phyloP scores from a whole-genome alignment of 2,888 invertebrate genomes.

The Epicampocera succincta region DNA sequence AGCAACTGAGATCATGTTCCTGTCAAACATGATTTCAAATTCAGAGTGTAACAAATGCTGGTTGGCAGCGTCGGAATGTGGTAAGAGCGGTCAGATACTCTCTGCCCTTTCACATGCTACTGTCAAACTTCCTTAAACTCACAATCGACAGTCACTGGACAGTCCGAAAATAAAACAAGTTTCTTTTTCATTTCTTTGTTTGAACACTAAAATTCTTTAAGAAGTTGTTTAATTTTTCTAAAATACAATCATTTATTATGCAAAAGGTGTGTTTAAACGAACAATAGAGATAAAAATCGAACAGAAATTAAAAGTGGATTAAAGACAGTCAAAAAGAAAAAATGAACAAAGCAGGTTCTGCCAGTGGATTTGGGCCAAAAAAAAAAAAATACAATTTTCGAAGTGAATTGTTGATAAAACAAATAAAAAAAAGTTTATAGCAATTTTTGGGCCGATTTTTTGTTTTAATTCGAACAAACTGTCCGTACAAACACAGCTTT shows the following conservation, averaged over 20 bases:
- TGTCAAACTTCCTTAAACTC: slow-evolving; percentile 25
- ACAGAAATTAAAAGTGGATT: slow-evolving; percentile 39
- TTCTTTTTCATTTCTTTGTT: slow-evolving; percentile 4
- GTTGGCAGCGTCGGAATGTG: no score
- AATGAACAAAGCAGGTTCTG: not conserved
- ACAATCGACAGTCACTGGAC: slow-evolving; percentile 8
- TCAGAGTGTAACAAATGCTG: slow-evolving; percentile 1
- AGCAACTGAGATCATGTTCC: slow-evolving; percentile 1
- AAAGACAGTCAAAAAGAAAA: slow-evolving; percentile 5
- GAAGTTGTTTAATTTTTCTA: slow-evolving; percentile 38
- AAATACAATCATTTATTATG: slow-evolving; percentile 38
- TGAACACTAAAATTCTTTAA: slow-evolving; percentile 32
- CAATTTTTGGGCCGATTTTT: no score
- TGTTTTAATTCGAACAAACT: no score
- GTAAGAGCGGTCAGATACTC: not conserved
- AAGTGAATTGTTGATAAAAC: no score
- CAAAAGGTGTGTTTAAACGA: slow-evolving; percentile 43
- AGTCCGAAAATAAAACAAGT: slow-evolving; percentile 32
- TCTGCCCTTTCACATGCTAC: not conserved
- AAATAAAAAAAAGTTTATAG: no score
- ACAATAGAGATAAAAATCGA: slow-evolving; percentile 19
- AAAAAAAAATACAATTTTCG: no score
- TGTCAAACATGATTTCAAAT: slow-evolving; percentile 23
- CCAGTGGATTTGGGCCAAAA: no score
- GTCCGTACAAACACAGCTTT: no score